A percentile compares a stretch with the other conserved stretches of the same genome.
phyloP scores from a whole-genome alignment of 2,888 invertebrate species.

The Dioctria rufipes region DNA sequence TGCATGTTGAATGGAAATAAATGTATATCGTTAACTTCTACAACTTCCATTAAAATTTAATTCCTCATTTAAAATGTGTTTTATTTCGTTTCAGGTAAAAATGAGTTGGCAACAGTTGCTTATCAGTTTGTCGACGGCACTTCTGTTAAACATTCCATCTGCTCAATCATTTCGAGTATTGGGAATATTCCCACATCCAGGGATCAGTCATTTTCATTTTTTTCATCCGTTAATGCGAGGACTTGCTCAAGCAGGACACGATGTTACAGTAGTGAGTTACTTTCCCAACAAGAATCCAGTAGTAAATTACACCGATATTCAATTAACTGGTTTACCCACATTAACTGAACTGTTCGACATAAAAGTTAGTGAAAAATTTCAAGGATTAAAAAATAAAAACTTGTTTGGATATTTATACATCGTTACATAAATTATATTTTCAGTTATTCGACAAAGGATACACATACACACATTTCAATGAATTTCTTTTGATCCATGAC shows the following conservation, averaged over 20 bases:
- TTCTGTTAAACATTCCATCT: neutral
- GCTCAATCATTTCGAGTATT: conserved; percentile 64
- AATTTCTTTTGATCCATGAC: conserved; percentile 67
- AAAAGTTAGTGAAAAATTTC: conserved; percentile 63
- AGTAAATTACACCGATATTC: conserved; percentile 67
- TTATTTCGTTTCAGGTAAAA: neutral
- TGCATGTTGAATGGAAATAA: no score
- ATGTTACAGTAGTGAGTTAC: conserved; percentile 72
- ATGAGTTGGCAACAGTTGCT: neutral
- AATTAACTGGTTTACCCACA: conserved; percentile 64
- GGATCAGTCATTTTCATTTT: conserved; percentile 72
- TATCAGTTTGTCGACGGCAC: neutral
- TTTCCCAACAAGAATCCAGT: conserved; percentile 70
- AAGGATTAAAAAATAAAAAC: no score
- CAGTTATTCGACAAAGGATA: conserved; percentile 67
- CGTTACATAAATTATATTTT: conserved; percentile 15
- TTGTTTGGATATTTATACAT: no score
- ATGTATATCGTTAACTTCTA: no score
- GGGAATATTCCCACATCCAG: conserved; percentile 72
- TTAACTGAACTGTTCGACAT: conserved; percentile 67
- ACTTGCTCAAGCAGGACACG: conserved; percentile 72
- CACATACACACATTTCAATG: conserved; percentile 66
- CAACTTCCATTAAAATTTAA: no score
- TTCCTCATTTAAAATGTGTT: no score
- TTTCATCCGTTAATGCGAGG: conserved; percentile 72